These are phyloP conservation scores for Muraenolepis orangiensis DNA, from an alignment of 2,797 vertebrate genomes.

Conservation along the genomic window DNA sequence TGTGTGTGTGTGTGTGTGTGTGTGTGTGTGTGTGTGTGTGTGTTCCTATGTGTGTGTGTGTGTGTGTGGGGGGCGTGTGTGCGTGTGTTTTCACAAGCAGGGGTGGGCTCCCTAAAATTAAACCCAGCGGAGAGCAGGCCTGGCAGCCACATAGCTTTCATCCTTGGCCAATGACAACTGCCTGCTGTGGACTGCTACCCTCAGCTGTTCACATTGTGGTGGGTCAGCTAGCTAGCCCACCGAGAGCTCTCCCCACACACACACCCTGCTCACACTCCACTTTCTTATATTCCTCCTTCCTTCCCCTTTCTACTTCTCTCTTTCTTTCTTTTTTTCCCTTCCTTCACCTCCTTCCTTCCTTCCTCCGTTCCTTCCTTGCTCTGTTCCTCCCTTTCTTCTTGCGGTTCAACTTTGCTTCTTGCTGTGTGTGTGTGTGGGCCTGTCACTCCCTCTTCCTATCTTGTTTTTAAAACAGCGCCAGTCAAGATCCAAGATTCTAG, in stretches of 20 bases:
- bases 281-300: constrained; percentile 10
- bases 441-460: background rate
- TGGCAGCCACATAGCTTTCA: constrained; percentile 72
- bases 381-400: background rate
- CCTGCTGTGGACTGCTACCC: constrained; percentile 59
- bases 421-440: background rate
- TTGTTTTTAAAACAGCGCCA: too few relatives aligned
- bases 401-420: background rate
- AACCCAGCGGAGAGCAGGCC: constrained; percentile 63
- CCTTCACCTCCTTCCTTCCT: background rate
- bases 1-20: too few relatives aligned
- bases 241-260: constrained; percentile 33
- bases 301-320: background rate
- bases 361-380: background rate
- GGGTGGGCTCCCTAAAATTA: constrained; percentile 78
- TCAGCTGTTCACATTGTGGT: constrained; percentile 75
- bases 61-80: constrained; percentile 24
- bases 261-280: constrained; percentile 4
- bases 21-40: background rate
- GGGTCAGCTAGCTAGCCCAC: constrained; percentile 49
- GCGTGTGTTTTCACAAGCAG: constrained; percentile 28
- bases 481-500: too few relatives aligned
- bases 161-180: constrained; percentile 73
- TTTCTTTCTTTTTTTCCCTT: too few relatives aligned
- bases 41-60: background rate